These are phyloP conservation scores for Scomber colias DNA, from an alignment of 2,113 vertebrate genomes.

Conservation along the genomic window DNA sequence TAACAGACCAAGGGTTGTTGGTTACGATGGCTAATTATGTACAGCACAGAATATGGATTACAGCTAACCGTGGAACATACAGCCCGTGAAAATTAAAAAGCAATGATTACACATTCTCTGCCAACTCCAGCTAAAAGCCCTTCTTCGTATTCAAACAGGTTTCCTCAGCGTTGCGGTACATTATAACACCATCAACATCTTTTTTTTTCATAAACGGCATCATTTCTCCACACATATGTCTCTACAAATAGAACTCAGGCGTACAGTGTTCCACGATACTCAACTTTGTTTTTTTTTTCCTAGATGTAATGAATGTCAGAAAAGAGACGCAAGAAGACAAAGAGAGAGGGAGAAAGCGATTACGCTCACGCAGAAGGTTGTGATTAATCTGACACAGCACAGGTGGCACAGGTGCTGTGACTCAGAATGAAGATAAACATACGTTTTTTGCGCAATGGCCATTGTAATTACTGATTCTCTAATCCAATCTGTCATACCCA, in stretches of 20 bases:
- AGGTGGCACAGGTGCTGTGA: slow-evolving; percentile 69
- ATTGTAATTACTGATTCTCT: slow-evolving; percentile 62
- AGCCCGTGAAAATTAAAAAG: slow-evolving; percentile 22
- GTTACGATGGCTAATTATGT: slow-evolving; percentile 64
- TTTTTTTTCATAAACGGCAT: slow-evolving; percentile 6
- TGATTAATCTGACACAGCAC: slow-evolving; percentile 70
- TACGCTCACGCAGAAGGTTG: slow-evolving; percentile 8
- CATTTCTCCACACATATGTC: background rate
- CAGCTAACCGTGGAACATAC: slow-evolving; percentile 36
- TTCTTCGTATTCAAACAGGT: slow-evolving; percentile 32
- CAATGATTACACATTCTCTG: slow-evolving; percentile 30
- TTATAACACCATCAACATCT: slow-evolving; percentile 22
- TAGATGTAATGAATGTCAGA: slow-evolving; percentile 5
- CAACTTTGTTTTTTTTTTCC: slow-evolving; percentile 13
- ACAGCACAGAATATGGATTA: slow-evolving; percentile 48
- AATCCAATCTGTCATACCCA: slow-evolving; percentile 65
- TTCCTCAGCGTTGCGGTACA: background rate
- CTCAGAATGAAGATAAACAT: slow-evolving; percentile 71
- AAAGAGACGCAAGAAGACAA: slow-evolving; percentile 7
- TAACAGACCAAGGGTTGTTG: slow-evolving; percentile 47
- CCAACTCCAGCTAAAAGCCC: slow-evolving; percentile 16
- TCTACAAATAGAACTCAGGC: background rate
- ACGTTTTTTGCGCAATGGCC: slow-evolving; percentile 46
- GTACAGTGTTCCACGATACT: slow-evolving; percentile 16
- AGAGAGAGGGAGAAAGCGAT: background rate